phyloP scores from a whole-genome alignment of 2,113 vertebrate genomes.

The Erinaceus europaeus region DNA sequence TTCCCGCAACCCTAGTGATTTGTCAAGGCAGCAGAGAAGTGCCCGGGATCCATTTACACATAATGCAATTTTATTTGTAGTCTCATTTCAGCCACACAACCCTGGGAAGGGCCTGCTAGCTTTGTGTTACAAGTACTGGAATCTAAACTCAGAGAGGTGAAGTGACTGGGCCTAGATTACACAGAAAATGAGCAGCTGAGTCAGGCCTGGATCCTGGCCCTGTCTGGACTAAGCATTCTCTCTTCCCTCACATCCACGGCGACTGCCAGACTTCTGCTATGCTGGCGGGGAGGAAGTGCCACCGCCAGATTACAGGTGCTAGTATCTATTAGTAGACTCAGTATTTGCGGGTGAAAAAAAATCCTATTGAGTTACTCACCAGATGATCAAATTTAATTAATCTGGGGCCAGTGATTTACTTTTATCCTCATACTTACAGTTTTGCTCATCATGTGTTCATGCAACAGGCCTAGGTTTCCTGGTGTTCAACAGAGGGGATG shows the following conservation, averaged over 20 bases:
- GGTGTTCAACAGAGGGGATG: neutral
- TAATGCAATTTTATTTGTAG: accelerated
- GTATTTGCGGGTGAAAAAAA: slow-evolving; percentile 15
- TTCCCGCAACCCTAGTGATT: neutral
- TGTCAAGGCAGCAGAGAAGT: neutral
- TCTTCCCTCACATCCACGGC: accelerated
- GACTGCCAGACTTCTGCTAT: too few relatives aligned
- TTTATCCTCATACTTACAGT: neutral
- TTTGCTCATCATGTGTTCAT: neutral
- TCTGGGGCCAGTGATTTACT: neutral
- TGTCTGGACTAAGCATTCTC: neutral
- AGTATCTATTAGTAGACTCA: neutral
- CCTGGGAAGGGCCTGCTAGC: too few relatives aligned
- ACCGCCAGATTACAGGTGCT: neutral
- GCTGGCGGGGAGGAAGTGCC: neutral
- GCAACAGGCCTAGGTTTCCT: neutral
- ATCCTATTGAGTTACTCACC: neutral
- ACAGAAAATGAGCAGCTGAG: neutral
- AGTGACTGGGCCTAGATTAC: neutral
- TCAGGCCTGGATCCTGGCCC: neutral
- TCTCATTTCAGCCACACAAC: neutral
- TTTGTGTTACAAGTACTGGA: neutral
- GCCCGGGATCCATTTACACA: accelerated
- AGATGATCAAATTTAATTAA: neutral
- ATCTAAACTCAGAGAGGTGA: neutral